A percentile compares a stretch with the other conserved stretches of the same genome.
Evolutionary conservation across 2,113 vertebrate genomes (phyloP).

Genomic region (Ariopsis seemanni): DNA sequence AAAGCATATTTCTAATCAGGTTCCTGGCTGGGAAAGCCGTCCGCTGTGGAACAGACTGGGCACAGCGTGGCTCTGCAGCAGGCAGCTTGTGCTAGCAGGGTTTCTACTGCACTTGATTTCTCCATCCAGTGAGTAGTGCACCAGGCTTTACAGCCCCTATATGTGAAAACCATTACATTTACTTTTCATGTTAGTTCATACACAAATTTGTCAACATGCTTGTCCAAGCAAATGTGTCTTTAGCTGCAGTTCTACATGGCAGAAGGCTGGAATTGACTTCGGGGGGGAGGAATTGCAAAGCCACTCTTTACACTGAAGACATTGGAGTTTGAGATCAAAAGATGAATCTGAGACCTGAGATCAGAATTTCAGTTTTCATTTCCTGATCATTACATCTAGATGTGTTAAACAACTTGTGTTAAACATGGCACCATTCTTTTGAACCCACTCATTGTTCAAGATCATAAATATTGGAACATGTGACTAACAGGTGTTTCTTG

Average conservation of each 20-base stretch:
- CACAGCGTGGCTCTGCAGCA: constrained; percentile 60
- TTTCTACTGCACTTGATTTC: constrained; percentile 70
- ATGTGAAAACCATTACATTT: constrained; percentile 37
- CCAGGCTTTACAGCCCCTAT: constrained; percentile 52
- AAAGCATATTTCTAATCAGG: constrained; percentile 64
- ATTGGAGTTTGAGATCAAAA: neutral
- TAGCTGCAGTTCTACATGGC: neutral
- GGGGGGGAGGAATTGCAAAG: neutral
- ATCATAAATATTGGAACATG: neutral
- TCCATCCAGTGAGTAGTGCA: constrained; percentile 70
- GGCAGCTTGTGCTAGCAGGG: constrained; percentile 72
- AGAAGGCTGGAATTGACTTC: neutral
- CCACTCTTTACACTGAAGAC: neutral
- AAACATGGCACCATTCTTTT: neutral
- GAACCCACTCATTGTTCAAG: neutral
- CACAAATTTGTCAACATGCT: neutral
- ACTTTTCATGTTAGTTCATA: constrained; percentile 4
- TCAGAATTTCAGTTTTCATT: neutral
- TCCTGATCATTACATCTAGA: neutral
- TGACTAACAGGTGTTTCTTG: neutral
- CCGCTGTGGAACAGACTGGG: constrained; percentile 63
- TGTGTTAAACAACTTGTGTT: neutral
- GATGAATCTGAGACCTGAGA: neutral
- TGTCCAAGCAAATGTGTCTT: neutral
- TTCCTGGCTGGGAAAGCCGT: constrained; percentile 50